phyloP scores from a whole-genome alignment of 2,797 vertebrate species.

The Aeoliscus strigatus region DNA sequence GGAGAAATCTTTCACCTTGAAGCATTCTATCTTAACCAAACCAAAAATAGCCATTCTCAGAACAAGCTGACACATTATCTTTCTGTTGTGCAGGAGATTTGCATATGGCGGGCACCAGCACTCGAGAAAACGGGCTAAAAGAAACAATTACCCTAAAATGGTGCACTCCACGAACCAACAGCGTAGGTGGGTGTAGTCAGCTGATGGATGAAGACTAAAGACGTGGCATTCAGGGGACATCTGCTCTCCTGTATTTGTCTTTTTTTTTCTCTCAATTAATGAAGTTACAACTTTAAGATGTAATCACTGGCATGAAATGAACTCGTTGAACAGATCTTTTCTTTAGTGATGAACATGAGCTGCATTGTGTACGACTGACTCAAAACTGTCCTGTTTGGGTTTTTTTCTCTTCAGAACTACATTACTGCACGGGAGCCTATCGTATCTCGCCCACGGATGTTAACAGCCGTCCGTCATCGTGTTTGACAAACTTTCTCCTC shows the following conservation, averaged over 20 bases:
- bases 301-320: no score
- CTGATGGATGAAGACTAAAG: neutral
- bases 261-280: no score
- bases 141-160: constrained; percentile 96
- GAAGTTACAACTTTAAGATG: no score
- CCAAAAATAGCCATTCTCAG: no score
- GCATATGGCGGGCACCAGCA: constrained; percentile 81
- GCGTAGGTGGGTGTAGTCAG: constrained; percentile 46
- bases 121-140: constrained; percentile 87
- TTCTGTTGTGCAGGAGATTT: constrained; percentile 79
- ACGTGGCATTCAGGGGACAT: no score
- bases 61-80: neutral
- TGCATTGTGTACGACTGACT: no score
- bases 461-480: constrained; percentile 96
- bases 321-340: no score
- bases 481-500: constrained; percentile 96
- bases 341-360: no score
- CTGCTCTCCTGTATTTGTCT: no score
- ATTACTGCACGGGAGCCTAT: constrained; percentile 96
- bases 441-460: constrained; percentile 98
- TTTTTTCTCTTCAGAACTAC: constrained; percentile 78
- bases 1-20: no score
- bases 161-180: constrained; percentile 94
- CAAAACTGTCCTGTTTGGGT: no score
- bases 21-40: no score